A percentile compares a stretch with the other conserved stretches of the same genome.
phyloP scores from a whole-genome alignment of 2,113 vertebrate genomes.

The Anarhynchus alexandrinus region DNA sequence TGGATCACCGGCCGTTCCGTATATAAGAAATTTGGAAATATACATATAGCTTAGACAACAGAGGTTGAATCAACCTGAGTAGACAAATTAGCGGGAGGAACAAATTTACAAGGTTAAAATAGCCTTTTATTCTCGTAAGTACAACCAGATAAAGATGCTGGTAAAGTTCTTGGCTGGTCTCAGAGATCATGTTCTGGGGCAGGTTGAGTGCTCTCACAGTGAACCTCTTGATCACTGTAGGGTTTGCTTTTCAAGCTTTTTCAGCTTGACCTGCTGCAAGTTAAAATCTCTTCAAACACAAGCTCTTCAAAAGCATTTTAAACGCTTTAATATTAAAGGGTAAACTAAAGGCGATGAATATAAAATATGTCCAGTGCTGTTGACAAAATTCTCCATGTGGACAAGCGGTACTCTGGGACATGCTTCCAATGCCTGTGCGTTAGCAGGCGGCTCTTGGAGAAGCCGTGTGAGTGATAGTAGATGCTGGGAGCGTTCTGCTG shows the following conservation, averaged over 20 bases:
- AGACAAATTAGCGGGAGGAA: background rate
- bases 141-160: background rate
- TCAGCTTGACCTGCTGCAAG: background rate
- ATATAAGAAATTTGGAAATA: too few relatives aligned
- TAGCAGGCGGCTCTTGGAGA: background rate
- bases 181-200: background rate
- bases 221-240: background rate
- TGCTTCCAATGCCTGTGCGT: background rate
- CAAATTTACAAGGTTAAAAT: background rate
- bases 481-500: conserved; percentile 20
- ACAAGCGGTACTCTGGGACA: rapidly evolving
- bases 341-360: background rate
- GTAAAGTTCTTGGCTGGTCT: background rate
- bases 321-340: background rate
- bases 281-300: background rate
- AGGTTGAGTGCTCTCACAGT: background rate
- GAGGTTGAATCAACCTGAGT: rapidly evolving
- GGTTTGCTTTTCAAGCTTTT: background rate
- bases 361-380: background rate
- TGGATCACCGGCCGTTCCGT: background rate
- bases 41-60: background rate
- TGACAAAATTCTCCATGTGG: background rate
- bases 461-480: background rate
- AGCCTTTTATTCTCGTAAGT: background rate
- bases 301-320: background rate